Conservation (phyloP, 2,113 vertebrate genomes). For the Diphyllodes magnificus region DNA sequence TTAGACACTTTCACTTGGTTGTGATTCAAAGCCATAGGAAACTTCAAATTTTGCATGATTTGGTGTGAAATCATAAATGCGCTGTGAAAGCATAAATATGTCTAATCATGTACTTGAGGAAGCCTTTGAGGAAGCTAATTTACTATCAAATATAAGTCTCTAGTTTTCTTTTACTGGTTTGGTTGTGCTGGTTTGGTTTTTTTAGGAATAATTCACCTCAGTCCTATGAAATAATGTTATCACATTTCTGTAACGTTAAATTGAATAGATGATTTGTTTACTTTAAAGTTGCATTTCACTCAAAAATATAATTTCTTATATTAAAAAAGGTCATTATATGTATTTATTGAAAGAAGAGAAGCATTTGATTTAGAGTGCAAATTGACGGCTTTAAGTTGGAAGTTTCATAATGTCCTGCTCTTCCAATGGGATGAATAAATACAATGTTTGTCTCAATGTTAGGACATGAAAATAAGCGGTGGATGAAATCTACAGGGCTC, state of each 20-base stretch:
- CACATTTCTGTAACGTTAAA: not conserved
- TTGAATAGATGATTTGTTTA: not conserved
- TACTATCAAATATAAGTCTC: not conserved
- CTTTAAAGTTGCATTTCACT: not conserved
- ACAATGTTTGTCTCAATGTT: rapidly evolving
- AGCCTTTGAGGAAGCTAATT: not conserved
- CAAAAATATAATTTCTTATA: not conserved
- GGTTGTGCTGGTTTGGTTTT: not conserved
- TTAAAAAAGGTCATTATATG: not conserved
- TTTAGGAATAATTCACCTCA: not conserved
- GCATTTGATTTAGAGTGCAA: not conserved
- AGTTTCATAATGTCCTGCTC: not conserved
- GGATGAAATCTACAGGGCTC: not conserved
- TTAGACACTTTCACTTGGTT: not conserved
- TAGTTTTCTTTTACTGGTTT: not conserved
- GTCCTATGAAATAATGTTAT: not conserved
- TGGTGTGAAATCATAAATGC: not conserved
- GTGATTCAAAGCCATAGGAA: not conserved
- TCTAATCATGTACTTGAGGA: not conserved
- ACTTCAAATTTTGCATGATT: not conserved
- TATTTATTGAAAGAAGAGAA: not conserved
- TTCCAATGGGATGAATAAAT: not conserved
- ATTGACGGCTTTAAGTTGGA: not conserved
- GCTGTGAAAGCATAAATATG: not conserved
- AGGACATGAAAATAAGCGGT: not conserved